Evolutionary conservation across 2,888 invertebrate species (phyloP), one percentile per base, ranked within the genome.

Genomic region (Branchinecta sandiegonensis): DNA sequence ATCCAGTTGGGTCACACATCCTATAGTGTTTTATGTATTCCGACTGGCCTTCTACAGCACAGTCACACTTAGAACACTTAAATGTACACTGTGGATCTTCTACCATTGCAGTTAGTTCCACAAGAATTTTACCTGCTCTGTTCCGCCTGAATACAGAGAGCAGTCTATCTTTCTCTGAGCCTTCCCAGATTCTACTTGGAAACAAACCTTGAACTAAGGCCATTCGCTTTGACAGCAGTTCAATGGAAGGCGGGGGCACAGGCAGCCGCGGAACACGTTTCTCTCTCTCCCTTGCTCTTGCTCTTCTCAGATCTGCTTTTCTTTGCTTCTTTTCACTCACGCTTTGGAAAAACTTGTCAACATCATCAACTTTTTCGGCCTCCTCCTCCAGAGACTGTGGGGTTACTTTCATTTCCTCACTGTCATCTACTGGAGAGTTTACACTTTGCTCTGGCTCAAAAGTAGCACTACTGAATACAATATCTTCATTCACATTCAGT

Each of bases 141-240:
- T 56, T 56, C 9, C 56, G n/a, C 11, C n/a, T 14, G 56, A 56
- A 56, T 17, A 56, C 14, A 56, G 14, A n/a, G 8, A 14, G n/a
- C 56, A 56, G 56, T 56, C 56, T n/a, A 10, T 56, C 56, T 14
- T 14, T 14, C 56, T 56, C 56, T 17, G n/a, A n/a, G 9, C 17
- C 17, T 56, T 10, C 17, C n/a, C 17, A n/a, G 17, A 8, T 17
- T 17, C 56, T 8, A 17, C 14, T 14, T 10, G 56, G 56, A n/a
- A 56, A 56, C 10, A 56, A 17, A 56, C 8, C 17, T 17, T 56
- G n/a, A n/a, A 56, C 56, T 14, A 14, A 14, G 8, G n/a, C 56
- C n/a, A 56, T 56, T 17, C 56, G 56, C 56, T 56, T 56, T 56
- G n/a, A 17, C 8, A 56, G 56, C n/a, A 56, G 56, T 14, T 17